Evolutionary conservation across 2,888 invertebrate species (phyloP).

Genomic region (Andrena praecox): DNA sequence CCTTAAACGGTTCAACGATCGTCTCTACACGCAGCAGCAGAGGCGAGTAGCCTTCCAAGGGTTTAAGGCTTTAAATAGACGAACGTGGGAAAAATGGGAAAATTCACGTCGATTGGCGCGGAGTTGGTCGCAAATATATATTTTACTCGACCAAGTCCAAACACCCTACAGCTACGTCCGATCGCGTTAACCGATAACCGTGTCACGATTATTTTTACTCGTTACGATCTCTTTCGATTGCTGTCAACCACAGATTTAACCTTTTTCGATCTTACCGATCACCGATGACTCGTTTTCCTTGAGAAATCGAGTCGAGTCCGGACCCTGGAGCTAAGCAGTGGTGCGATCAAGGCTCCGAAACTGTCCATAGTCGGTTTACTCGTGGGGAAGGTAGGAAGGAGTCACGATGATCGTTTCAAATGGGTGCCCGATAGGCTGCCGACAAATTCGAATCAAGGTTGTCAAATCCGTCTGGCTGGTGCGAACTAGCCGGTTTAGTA

Average conservation of each 20-base stretch:
- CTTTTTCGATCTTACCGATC: constrained; percentile 11
- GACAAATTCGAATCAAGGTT: constrained; percentile 39
- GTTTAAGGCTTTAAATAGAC: too few relatives aligned
- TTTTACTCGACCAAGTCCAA: not conserved
- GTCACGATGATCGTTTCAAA: not conserved
- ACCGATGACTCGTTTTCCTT: constrained; percentile 53
- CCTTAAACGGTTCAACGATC: not conserved
- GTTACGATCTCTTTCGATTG: not conserved
- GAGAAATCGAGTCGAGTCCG: constrained; percentile 36
- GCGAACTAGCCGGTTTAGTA: constrained; percentile 31
- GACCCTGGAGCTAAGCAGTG: constrained; percentile 12
- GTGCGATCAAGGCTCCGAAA: constrained; percentile 27
- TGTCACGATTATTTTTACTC: not conserved
- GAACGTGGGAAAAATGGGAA: not conserved
- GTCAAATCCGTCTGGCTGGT: constrained; percentile 22
- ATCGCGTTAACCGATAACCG: not conserved
- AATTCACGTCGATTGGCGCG: not conserved
- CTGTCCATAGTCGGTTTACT: constrained; percentile 11
- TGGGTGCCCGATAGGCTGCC: not conserved
- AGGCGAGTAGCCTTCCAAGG: too few relatives aligned
- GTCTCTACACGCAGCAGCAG: too few relatives aligned
- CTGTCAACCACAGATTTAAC: not conserved
- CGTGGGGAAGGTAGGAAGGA: not conserved
- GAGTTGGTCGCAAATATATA: not conserved
- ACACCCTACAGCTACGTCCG: not conserved